These are phyloP conservation scores for Cinclus mexicanus DNA, from an alignment of 2,113 vertebrate genomes.

Conservation along the genomic window DNA sequence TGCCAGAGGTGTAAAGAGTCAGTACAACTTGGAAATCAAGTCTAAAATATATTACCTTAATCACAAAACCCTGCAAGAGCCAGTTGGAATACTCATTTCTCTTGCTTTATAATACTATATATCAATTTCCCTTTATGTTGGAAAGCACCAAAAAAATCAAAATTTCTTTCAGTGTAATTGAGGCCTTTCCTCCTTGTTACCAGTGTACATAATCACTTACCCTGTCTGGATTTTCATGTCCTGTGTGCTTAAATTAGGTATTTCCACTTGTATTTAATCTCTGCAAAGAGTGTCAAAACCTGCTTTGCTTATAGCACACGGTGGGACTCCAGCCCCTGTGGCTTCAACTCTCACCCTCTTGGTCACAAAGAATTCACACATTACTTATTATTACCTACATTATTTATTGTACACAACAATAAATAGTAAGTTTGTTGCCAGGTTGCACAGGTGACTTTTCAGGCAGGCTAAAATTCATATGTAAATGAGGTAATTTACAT, in stretches of 20 bases:
- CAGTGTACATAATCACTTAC: neutral
- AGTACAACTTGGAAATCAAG: neutral
- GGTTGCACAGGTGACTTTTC: neutral
- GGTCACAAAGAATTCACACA: neutral
- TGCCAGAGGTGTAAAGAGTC: neutral
- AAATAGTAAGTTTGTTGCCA: neutral
- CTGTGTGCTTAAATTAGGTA: neutral
- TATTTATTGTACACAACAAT: neutral
- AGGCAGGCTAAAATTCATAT: neutral
- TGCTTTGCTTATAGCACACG: neutral
- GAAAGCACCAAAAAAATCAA: neutral
- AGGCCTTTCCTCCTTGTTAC: neutral
- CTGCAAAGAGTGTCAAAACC: neutral
- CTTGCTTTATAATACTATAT: neutral
- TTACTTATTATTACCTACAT: too few relatives aligned
- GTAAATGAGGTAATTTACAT: neutral
- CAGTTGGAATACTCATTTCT: neutral
- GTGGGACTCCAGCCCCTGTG: neutral
- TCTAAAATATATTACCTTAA: neutral
- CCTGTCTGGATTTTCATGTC: neutral
- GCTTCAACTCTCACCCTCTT: neutral
- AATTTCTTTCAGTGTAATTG: neutral
- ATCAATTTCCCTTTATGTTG: neutral
- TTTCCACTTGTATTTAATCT: neutral
- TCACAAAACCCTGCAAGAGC: neutral